Conservation (phyloP, 2,797 vertebrate species). For the Mormyrops boulengeri region DNA sequence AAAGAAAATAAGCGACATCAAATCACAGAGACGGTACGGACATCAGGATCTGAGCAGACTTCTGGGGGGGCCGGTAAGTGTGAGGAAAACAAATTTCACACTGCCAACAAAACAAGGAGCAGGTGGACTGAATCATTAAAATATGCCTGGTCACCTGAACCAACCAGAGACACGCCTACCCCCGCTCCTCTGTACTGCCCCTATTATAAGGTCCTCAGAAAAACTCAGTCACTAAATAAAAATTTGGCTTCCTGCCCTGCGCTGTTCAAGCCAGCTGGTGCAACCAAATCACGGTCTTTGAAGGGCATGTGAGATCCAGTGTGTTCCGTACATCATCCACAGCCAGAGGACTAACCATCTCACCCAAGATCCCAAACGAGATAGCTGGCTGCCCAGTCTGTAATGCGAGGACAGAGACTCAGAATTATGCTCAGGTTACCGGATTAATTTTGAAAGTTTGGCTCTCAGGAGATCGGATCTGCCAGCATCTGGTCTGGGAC, state of each 20-base stretch:
- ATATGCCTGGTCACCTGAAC: not conserved
- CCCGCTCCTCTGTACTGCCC: not conserved
- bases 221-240: not conserved
- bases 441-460: not conserved
- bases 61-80: not conserved
- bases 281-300: not conserved
- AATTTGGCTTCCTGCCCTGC: not conserved
- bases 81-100: not conserved
- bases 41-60: not conserved
- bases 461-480: not conserved
- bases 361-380: not conserved
- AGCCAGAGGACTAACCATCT: not conserved
- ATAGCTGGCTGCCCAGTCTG: not conserved
- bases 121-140: not conserved
- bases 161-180: not conserved
- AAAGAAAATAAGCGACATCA: not conserved
- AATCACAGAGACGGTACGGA: not conserved
- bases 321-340: not conserved
- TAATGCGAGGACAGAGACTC: not conserved
- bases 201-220: not conserved
- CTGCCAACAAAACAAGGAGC: not conserved
- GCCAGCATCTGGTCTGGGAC: not conserved
- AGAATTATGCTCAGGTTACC: not conserved
- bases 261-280: not conserved
- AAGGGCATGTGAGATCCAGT: not conserved